A percentile compares a stretch with the other conserved stretches of the same genome.
phyloP scores from a whole-genome alignment of 2,113 vertebrate species.

The Agapornis roseicollis region DNA sequence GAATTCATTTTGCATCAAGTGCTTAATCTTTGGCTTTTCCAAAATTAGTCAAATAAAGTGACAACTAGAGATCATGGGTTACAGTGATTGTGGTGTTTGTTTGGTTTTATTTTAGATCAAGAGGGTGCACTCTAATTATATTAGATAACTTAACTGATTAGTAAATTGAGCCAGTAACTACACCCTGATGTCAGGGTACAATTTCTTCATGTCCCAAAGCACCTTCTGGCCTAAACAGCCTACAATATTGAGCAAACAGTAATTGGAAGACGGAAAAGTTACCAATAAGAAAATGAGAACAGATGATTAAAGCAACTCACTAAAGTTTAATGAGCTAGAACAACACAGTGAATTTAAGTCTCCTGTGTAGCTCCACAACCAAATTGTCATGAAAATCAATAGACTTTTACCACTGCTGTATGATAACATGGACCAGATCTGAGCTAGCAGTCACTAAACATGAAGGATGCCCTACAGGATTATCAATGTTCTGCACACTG shows the following conservation, averaged over 20 bases:
- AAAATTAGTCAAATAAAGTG: not conserved
- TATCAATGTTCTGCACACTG: not conserved
- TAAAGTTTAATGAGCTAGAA: not conserved
- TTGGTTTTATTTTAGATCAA: rapidly evolving
- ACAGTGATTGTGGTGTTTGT: not conserved
- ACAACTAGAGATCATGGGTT: not conserved
- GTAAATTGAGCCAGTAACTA: not conserved
- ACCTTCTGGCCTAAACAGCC: not conserved
- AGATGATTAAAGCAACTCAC: not conserved
- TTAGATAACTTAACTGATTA: not conserved
- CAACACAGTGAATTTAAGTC: not conserved
- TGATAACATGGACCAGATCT: not conserved
- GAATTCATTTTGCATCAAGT: not conserved
- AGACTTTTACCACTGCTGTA: not conserved
- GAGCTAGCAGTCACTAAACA: not conserved
- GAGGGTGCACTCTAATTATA: not conserved
- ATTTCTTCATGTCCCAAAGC: not conserved
- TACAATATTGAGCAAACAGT: not conserved
- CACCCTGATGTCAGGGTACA: not conserved
- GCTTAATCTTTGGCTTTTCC: not conserved
- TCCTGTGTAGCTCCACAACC: not conserved
- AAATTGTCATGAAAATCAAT: not conserved
- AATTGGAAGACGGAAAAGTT: not conserved
- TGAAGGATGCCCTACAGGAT: not conserved
- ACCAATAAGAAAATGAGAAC: not conserved